A percentile compares a stretch with the other conserved stretches of the same genome.
Evolutionary conservation across 2,797 vertebrate species (phyloP).

Genomic region (Pseudomugil tenellus): DNA sequence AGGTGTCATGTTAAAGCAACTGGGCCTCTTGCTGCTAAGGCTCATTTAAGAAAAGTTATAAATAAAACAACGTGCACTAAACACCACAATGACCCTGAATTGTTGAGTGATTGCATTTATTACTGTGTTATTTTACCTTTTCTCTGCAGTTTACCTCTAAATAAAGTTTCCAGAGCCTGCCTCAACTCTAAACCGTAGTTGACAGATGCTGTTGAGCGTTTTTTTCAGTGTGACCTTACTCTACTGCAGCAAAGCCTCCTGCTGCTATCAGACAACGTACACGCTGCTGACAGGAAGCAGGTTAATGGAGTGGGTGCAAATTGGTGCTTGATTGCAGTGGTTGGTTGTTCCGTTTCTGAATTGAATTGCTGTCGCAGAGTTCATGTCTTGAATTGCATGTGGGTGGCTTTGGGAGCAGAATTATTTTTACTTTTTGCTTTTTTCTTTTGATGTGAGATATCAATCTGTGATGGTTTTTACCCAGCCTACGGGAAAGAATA

Average conservation of each 20-base stretch:
- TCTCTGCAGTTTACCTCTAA: background rate
- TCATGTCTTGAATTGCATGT: constrained; percentile 57
- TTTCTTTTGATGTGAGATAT: constrained; percentile 40
- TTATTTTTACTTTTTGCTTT: constrained; percentile 44
- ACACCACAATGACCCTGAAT: constrained; percentile 33
- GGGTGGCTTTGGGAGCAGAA: constrained; percentile 42
- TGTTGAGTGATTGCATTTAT: constrained; percentile 5
- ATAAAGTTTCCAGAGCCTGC: constrained; percentile 1
- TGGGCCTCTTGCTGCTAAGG: constrained; percentile 8
- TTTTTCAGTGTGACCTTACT: constrained; percentile 13
- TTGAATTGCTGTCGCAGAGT: constrained; percentile 49
- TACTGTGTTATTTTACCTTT: background rate
- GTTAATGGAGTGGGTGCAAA: constrained; percentile 62
- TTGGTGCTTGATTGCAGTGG: constrained; percentile 66
- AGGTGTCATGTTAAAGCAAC: constrained; percentile 26
- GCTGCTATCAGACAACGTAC: constrained; percentile 11
- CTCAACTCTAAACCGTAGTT: background rate
- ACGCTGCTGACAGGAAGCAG: constrained; percentile 42
- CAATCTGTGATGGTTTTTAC: constrained; percentile 4
- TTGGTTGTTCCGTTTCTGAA: constrained; percentile 50
- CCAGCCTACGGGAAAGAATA: background rate
- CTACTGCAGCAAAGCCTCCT: constrained; percentile 11
- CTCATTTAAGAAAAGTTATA: constrained; percentile 31
- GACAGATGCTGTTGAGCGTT: constrained; percentile 11
- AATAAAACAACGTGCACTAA: constrained; percentile 10